Evolutionary conservation across 2,888 invertebrate genomes (phyloP).

Genomic region (Aspidiotus destructor): DNA sequence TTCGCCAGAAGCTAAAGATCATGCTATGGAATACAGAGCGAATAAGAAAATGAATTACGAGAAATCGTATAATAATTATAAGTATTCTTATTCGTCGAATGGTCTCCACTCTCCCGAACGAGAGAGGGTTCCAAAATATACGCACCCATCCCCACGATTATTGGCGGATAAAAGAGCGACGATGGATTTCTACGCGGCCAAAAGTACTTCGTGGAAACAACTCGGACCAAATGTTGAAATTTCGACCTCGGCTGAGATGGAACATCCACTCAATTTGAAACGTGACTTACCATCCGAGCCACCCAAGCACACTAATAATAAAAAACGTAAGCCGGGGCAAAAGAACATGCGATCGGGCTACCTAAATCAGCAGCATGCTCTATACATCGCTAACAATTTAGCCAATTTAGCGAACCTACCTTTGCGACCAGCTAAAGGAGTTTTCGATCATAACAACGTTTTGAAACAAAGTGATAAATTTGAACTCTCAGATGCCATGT

Average conservation of each 20-base stretch:
- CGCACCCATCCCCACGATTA: background rate
- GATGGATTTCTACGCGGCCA: background rate
- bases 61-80: conserved; percentile 19
- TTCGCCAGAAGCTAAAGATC: conserved; percentile 4
- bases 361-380: conserved; percentile 13
- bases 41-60: conserved; percentile 14
- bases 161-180: background rate
- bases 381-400: conserved; percentile 20
- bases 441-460: conserved; percentile 21
- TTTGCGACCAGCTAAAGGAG: conserved; percentile 1
- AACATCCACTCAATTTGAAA: background rate
- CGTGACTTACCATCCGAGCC: background rate
- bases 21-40: background rate
- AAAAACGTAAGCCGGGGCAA: conserved; percentile 9
- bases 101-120: background rate
- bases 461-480: conserved; percentile 26
- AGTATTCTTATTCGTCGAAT: conserved; percentile 18
- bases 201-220: conserved; percentile 15
- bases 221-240: conserved; percentile 26
- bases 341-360: conserved; percentile 19
- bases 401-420: background rate
- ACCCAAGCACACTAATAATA: background rate
- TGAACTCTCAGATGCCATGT: conserved; percentile 21
- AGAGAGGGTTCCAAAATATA: background rate
- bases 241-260: conserved; percentile 8